Percentiles rank a stretch among this genome's conserved stretches.
Evolutionary conservation across 2,797 vertebrate genomes (phyloP).

Genomic region (Okamejei kenojei): DNA sequence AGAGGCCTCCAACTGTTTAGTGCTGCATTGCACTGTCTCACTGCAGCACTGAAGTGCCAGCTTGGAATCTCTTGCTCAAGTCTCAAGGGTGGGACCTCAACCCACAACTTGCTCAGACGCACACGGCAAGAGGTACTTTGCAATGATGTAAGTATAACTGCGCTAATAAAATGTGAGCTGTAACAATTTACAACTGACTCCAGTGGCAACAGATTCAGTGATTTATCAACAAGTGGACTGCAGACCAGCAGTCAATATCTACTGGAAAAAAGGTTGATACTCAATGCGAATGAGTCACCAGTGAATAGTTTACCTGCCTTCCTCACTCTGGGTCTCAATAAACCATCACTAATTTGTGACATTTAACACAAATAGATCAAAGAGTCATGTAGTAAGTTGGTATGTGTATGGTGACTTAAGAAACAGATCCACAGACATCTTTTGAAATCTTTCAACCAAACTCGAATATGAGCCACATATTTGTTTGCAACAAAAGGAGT

Average conservation of each 20-base stretch:
- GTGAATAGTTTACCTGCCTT: conserved; percentile 12
- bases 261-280: background rate
- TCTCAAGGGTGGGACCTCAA: background rate
- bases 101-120: background rate
- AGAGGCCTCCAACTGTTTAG: background rate
- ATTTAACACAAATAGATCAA: background rate
- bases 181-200: background rate
- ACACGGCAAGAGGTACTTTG: background rate
- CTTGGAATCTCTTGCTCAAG: background rate
- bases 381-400: background rate
- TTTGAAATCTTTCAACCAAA: background rate
- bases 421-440: background rate
- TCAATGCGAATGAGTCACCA: conserved; percentile 19
- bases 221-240: conserved; percentile 26
- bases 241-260: background rate
- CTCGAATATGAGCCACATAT: background rate
- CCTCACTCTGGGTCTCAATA: background rate
- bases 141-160: background rate
- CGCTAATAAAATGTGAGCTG: background rate
- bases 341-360: conserved; percentile 29
- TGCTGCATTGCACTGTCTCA: background rate
- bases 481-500: too few species aligned
- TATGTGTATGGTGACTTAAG: background rate
- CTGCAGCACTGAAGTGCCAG: background rate
- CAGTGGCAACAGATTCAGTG: background rate